Base-by-base conservation (phyloP, 2,797 vertebrate genomes). In the Acipenser transmontanus region DNA sequence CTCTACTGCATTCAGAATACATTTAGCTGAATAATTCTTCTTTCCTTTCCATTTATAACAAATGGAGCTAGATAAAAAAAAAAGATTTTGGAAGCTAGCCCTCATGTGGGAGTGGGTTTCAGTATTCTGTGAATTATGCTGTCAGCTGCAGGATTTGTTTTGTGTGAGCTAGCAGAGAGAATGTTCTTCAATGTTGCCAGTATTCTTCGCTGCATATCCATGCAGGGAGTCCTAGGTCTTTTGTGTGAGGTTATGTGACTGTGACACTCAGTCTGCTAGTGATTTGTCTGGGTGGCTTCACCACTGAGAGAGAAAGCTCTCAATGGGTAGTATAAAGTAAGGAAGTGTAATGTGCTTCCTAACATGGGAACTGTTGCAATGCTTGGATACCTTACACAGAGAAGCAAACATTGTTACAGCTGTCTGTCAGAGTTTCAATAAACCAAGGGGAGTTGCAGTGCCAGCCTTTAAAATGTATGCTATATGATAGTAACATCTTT, bases 61-160 rank as follows among this genome's bases (percentile, higher is more conserved):
- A 72, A 59, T 68, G 52, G 20, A 49, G 20, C 68, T 78, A 61
- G 82, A 76, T 66, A 70, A 64, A 71, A 71, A 20, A 70, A 50
- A 5, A 69, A 73, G 34, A 69, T 81, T 75, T 73, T 68, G 70
- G 67, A 69, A 72, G 1, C 60, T 73, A 1, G 50, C n/a, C 6
- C 74, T 75, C 70, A 66, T n/a, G 54, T 57, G 1, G 50, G 7
- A 69, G n/a, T 13, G 0, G 48, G 63, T 67, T 70, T 71, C 68
- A 66, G 17, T 67, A 69, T 81, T 78, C 69, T 77, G 67, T 82
- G 74, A 78, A 87, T 89, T 80, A 78, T 85, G 73, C 80, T 84
- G 74, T 85, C 79, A 77, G 74, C 78, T 78, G 59, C 72, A 75
- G 74, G 75, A 86, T 82, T 87, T 88, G 76, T 82, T 87, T 82